These are phyloP conservation scores for Falcunculus frontatus DNA, from an alignment of 2,113 vertebrate genomes.

Conservation along the genomic window DNA sequence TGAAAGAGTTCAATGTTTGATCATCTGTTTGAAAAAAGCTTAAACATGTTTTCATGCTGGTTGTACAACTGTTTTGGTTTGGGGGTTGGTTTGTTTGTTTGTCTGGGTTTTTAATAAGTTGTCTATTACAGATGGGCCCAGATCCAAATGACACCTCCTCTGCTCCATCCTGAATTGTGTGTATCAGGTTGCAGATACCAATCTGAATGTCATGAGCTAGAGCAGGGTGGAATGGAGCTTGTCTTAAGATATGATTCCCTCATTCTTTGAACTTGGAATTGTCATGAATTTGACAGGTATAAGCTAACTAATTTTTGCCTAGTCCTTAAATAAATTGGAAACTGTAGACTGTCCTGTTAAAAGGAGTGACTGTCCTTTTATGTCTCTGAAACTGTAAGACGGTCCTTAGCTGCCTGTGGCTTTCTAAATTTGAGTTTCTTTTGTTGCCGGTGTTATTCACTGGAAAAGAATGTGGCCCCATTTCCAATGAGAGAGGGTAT, in stretches of 20 bases:
- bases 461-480: background rate
- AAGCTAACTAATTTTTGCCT: background rate
- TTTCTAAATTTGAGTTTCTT: conserved; percentile 37
- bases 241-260: background rate
- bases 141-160: background rate
- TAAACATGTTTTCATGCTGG: background rate
- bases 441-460: conserved; percentile 29
- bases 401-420: background rate
- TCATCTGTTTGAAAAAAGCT: background rate
- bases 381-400: background rate
- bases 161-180: background rate
- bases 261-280: background rate
- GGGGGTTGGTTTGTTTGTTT: background rate
- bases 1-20: background rate
- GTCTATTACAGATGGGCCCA: background rate
- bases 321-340: background rate
- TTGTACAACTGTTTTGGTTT: background rate
- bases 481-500: background rate
- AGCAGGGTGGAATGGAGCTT: background rate
- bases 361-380: background rate
- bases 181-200: conserved; percentile 6
- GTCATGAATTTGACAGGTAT: background rate
- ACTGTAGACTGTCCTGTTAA: background rate
- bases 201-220: background rate
- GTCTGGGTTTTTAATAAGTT: background rate